Percentiles rank a stretch among this genome's conserved stretches.
phyloP scores from a whole-genome alignment of 2,797 vertebrate genomes.

The Lepidocolaptes lacrymiger region DNA sequence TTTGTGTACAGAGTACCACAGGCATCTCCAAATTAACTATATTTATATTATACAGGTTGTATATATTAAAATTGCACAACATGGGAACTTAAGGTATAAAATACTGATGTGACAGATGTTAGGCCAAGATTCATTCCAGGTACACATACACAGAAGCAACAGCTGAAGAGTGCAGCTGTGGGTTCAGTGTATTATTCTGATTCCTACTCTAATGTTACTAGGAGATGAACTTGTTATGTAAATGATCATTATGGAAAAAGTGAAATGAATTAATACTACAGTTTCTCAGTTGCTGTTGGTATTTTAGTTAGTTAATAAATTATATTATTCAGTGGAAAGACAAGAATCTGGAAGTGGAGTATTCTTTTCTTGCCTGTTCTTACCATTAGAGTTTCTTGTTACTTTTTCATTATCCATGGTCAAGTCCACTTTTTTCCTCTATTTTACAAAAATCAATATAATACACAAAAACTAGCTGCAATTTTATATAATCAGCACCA shows the following conservation, averaged over 20 bases:
- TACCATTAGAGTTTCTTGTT: background rate
- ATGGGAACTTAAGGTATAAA: background rate
- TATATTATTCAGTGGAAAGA: background rate
- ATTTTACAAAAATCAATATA: background rate
- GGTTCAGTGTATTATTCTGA: background rate
- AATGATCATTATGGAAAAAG: background rate
- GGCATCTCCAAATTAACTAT: background rate
- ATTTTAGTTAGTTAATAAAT: constrained; percentile 14
- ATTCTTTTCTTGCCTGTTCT: background rate
- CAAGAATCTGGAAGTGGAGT: background rate
- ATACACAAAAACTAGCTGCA: background rate
- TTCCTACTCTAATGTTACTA: background rate
- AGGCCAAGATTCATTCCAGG: background rate
- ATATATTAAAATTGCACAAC: background rate
- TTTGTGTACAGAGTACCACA: background rate
- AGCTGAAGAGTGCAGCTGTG: background rate
- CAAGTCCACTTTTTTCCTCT: background rate
- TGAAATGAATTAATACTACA: background rate
- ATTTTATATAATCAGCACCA: background rate
- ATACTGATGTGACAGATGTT: background rate
- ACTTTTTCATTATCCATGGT: background rate
- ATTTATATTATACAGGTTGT: background rate
- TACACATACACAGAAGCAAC: background rate
- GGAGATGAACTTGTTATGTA: background rate
- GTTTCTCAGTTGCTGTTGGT: background rate